Conservation (phyloP, 23 tunicate species). For the Ascidia mentula region DNA sequence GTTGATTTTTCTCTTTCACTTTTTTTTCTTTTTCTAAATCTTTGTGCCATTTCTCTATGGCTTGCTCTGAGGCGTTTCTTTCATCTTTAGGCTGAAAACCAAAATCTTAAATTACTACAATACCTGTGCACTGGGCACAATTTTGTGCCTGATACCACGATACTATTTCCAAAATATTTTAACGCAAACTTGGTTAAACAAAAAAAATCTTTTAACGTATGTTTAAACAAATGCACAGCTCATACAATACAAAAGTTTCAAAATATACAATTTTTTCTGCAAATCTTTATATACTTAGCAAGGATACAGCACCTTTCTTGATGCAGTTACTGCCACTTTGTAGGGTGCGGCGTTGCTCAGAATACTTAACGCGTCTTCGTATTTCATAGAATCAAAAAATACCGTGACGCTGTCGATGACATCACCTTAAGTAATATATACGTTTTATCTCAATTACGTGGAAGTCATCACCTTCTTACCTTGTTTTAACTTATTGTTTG, state of each 20-base stretch:
- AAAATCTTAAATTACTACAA: neutral
- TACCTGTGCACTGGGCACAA: too few species aligned
- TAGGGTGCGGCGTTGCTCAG: constrained; percentile 84
- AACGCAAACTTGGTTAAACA: too few species aligned
- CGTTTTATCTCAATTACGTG: too few species aligned
- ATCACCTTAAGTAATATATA: constrained; percentile 44
- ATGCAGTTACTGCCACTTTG: constrained; percentile 62
- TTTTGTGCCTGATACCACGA: too few species aligned
- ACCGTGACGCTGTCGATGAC: constrained; percentile 80
- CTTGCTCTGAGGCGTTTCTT: neutral
- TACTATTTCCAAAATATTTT: too few species aligned
- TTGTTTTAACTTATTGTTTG: constrained; percentile 52
- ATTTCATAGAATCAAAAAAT: constrained; percentile 62
- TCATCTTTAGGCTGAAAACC: neutral
- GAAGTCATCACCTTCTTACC: too few species aligned
- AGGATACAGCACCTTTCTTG: constrained; percentile 25
- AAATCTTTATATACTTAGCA: too few species aligned
- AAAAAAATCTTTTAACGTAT: neutral
- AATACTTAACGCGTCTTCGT: constrained; percentile 59
- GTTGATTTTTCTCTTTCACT: neutral
- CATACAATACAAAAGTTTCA: too few species aligned
- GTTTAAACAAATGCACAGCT: too few species aligned
- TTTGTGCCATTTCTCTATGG: neutral
- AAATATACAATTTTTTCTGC: too few species aligned
- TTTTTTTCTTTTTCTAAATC: neutral